Conservation (phyloP, 1,140 invertebrate genomes). For the Drosophila ironensis region DNA sequence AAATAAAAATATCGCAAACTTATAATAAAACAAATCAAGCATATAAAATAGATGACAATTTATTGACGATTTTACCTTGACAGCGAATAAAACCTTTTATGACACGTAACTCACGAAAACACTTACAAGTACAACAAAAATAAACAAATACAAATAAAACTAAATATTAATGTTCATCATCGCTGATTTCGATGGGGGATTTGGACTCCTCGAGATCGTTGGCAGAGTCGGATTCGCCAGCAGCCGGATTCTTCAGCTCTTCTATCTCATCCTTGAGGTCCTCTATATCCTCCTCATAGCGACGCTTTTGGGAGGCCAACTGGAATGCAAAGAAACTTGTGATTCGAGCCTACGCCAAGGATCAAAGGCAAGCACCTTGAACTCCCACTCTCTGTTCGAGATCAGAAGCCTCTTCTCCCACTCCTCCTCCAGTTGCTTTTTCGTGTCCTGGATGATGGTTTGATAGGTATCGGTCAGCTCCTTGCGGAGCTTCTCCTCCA, state of each 20-base stretch:
- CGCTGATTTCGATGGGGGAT: too few species aligned
- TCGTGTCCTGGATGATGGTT: conserved; percentile 28
- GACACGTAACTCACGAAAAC: too few species aligned
- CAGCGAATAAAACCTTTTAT: too few species aligned
- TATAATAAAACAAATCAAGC: too few species aligned
- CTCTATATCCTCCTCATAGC: conserved; percentile 61
- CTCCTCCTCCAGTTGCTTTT: conserved; percentile 36
- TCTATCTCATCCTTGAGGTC: conserved; percentile 68
- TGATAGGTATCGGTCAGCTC: conserved; percentile 55
- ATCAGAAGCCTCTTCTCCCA: conserved; percentile 30
- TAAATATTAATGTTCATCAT: too few species aligned
- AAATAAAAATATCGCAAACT: too few species aligned
- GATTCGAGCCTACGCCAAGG: neutral
- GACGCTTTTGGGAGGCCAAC: conserved; percentile 41
- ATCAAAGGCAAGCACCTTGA: conserved; percentile 28
- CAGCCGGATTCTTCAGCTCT: conserved; percentile 17
- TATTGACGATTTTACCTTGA: too few species aligned
- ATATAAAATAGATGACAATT: too few species aligned
- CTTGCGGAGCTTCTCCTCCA: conserved; percentile 60
- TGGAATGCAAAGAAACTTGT: neutral
- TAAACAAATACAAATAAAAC: too few species aligned
- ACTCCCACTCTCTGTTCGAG: conserved; percentile 53
- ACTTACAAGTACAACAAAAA: too few species aligned
- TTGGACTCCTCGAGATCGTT: conserved; percentile 62
- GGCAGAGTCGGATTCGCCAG: neutral